A percentile compares a stretch with the other conserved stretches of the same genome.
These are phyloP conservation scores for Drosophila limbata DNA, from an alignment of 2,888 invertebrate species.

Conservation along the genomic window DNA sequence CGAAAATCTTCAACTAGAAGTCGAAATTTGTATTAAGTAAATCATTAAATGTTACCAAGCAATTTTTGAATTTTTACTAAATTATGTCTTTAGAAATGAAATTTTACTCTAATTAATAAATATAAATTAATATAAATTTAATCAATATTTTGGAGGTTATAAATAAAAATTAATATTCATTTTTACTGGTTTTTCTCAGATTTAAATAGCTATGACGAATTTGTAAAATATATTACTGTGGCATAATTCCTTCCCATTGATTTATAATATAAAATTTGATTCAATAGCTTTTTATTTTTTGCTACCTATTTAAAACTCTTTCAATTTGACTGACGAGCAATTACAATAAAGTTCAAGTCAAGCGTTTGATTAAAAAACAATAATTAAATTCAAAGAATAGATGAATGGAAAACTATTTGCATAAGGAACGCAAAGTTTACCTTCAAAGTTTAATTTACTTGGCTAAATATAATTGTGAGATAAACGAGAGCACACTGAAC, in stretches of 20 bases:
- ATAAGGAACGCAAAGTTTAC: slow-evolving; percentile 18
- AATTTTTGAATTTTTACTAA: too few relatives aligned
- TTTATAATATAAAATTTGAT: too few relatives aligned
- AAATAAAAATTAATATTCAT: too few relatives aligned
- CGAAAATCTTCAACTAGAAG: background rate
- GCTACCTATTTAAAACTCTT: background rate
- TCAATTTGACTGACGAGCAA: background rate
- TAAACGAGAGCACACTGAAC: slow-evolving; percentile 11
- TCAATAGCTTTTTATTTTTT: background rate
- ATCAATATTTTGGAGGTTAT: too few relatives aligned
- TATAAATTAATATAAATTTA: too few relatives aligned
- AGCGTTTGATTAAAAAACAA: background rate
- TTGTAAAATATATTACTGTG: too few relatives aligned
- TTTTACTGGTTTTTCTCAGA: background rate
- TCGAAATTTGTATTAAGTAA: background rate
- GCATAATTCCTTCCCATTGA: too few relatives aligned
- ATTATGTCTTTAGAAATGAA: background rate
- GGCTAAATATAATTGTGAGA: slow-evolving; percentile 7
- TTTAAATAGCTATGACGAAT: too few relatives aligned
- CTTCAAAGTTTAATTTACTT: slow-evolving; percentile 2
- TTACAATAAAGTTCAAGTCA: background rate
- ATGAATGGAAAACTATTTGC: slow-evolving; percentile 6
- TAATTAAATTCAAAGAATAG: background rate
- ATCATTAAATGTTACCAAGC: too few relatives aligned
- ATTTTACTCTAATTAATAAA: too few relatives aligned